These are phyloP conservation scores for Oreortyx pictus DNA, from an alignment of 2,797 vertebrate genomes.

Conservation along the genomic window DNA sequence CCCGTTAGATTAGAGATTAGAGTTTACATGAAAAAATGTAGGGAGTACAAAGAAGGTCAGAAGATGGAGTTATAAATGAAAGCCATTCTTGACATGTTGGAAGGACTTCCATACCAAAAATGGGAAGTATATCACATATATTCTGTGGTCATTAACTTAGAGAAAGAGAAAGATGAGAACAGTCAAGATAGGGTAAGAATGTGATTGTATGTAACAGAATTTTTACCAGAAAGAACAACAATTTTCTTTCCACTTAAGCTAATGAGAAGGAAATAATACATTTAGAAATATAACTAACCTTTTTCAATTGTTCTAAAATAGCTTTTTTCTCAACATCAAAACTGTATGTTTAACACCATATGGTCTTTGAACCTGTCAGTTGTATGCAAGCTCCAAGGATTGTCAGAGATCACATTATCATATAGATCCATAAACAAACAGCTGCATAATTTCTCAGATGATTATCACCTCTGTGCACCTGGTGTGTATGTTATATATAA, in stretches of 20 bases:
- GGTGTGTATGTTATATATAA: neutral
- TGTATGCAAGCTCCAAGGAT: neutral
- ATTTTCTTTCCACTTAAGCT: neutral
- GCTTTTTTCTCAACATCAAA: neutral
- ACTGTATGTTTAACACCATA: neutral
- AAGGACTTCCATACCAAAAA: neutral
- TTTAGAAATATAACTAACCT: neutral
- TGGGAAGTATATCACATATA: neutral
- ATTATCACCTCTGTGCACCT: constrained; percentile 24
- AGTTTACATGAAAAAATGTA: neutral
- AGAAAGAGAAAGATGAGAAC: neutral
- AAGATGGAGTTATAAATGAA: neutral
- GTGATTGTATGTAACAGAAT: neutral
- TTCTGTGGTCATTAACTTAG: neutral
- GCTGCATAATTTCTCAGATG: constrained; percentile 25
- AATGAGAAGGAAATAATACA: neutral
- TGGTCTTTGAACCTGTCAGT: neutral
- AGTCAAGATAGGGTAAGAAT: neutral
- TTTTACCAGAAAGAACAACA: neutral
- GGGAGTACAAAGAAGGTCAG: neutral
- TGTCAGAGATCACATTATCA: constrained; percentile 12
- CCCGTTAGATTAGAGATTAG: neutral
- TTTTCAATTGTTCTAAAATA: neutral
- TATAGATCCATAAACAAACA: constrained; percentile 36
- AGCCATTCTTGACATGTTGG: rapidly evolving